These are phyloP conservation scores for Pipistrellus nathusii DNA, from an alignment of 2,797 vertebrate genomes.

Conservation along the genomic window DNA sequence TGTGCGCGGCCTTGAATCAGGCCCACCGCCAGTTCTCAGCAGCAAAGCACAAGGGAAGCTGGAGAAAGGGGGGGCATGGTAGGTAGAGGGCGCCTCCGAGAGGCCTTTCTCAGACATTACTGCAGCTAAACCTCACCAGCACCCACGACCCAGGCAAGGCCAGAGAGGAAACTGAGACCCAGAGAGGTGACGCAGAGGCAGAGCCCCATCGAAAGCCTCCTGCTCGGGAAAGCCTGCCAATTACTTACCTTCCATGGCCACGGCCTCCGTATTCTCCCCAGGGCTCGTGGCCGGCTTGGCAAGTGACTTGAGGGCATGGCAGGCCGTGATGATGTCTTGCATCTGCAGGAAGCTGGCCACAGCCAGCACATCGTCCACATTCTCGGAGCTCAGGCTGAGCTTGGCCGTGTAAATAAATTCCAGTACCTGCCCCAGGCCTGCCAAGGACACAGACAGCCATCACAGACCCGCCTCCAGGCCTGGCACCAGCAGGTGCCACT, in stretches of 20 bases:
- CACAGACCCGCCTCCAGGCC: not conserved
- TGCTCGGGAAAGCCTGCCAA: not conserved
- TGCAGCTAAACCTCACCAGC: not conserved
- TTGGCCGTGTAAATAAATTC: conserved; percentile 99
- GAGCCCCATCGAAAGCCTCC: not conserved
- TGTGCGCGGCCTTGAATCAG: not conserved
- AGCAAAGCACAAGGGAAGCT: not conserved
- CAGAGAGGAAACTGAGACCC: not conserved
- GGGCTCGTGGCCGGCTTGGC: conserved; percentile 80
- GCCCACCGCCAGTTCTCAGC: not conserved
- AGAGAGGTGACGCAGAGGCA: not conserved
- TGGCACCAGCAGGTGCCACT: not conserved
- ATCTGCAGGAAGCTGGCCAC: conserved; percentile 98
- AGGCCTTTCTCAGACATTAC: not conserved
- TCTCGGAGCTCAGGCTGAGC: conserved; percentile 93
- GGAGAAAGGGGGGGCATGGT: not conserved
- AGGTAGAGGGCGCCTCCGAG: not conserved
- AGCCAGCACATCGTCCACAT: conserved; percentile 94
- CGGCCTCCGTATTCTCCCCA: conserved; percentile 59
- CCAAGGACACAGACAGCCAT: conserved; percentile 40
- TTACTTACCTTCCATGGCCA: conserved; percentile 85
- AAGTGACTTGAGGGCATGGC: conserved; percentile 94
- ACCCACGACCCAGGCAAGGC: fast-evolving
- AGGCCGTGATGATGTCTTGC: conserved; percentile 96
- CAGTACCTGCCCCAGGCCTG: conserved; percentile 96